Percentiles rank a stretch among this genome's conserved stretches.
Evolutionary conservation across 2,113 vertebrate species (phyloP).

Genomic region (Oreochromis spilurus): DNA sequence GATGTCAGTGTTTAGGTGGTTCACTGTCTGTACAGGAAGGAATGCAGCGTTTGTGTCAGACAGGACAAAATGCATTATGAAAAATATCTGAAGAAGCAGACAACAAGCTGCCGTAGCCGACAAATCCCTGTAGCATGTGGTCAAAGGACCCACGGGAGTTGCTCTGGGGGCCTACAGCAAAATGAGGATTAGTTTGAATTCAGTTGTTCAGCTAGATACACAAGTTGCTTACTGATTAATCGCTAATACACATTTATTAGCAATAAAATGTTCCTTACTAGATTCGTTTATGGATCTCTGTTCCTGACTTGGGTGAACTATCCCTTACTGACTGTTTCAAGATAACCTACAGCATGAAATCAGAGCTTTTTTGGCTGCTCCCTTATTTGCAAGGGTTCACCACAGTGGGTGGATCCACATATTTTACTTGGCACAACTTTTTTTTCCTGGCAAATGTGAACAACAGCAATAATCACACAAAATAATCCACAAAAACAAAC

Average conservation of each 20-base stretch:
- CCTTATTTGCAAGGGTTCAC: not conserved
- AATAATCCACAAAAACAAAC: not conserved
- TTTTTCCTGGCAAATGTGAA: not conserved
- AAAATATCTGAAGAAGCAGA: not conserved
- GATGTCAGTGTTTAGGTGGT: constrained; percentile 21
- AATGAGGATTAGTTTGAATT: constrained; percentile 12
- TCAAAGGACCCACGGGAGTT: not conserved
- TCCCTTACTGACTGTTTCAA: not conserved
- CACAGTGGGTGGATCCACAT: not conserved
- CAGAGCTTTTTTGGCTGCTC: not conserved
- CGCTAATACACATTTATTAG: not conserved
- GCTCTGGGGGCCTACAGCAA: not conserved
- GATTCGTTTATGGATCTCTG: not conserved
- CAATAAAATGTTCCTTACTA: not conserved
- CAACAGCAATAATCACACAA: not conserved
- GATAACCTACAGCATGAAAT: not conserved
- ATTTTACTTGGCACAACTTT: not conserved
- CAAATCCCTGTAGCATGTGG: constrained; percentile 30
- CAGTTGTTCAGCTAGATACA: not conserved
- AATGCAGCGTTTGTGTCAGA: constrained; percentile 21
- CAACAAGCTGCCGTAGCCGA: not conserved
- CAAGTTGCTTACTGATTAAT: not conserved
- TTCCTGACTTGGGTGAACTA: not conserved
- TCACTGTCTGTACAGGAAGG: not conserved
- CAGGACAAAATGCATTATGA: constrained; percentile 24